Conservation (phyloP, 1,140 invertebrate genomes). For the Ceratina australensis region DNA sequence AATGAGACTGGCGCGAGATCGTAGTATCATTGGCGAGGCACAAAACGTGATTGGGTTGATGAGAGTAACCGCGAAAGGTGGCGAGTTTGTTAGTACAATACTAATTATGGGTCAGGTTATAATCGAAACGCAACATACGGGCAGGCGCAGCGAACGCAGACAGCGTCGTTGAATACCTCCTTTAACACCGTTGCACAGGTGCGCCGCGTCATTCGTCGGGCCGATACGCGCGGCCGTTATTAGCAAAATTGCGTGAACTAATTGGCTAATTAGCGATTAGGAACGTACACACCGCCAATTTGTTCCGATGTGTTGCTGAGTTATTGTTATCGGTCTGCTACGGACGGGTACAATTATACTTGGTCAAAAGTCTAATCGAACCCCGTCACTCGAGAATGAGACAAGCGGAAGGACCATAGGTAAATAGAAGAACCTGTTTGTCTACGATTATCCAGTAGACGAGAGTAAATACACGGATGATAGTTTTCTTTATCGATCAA, state of each 20-base stretch:
- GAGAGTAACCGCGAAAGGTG: constrained; percentile 45
- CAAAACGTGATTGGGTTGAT: constrained; percentile 28
- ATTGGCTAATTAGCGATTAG: constrained; percentile 76
- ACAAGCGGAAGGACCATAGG: no score
- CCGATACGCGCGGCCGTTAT: constrained; percentile 61
- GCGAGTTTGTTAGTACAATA: constrained; percentile 66
- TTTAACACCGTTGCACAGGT: constrained; percentile 51
- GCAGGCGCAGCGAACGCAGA: constrained; percentile 7
- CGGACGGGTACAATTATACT: constrained; percentile 15
- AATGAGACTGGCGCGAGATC: background rate
- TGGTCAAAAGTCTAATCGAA: background rate
- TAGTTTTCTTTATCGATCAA: no score
- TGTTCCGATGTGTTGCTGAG: constrained; percentile 67
- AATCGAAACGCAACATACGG: constrained; percentile 60
- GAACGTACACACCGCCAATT: constrained; percentile 58
- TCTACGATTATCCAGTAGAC: no score
- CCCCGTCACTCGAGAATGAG: no score
- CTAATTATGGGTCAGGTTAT: constrained; percentile 62
- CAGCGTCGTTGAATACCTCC: constrained; percentile 52
- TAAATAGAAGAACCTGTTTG: no score
- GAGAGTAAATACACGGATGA: no score
- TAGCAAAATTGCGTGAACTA: constrained; percentile 73
- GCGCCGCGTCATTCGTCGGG: constrained; percentile 49
- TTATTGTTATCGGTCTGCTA: constrained; percentile 66
- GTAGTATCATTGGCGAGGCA: constrained; percentile 17